phyloP scores from a whole-genome alignment of 2,113 vertebrate genomes.

The Piliocolobus tephrosceles region DNA sequence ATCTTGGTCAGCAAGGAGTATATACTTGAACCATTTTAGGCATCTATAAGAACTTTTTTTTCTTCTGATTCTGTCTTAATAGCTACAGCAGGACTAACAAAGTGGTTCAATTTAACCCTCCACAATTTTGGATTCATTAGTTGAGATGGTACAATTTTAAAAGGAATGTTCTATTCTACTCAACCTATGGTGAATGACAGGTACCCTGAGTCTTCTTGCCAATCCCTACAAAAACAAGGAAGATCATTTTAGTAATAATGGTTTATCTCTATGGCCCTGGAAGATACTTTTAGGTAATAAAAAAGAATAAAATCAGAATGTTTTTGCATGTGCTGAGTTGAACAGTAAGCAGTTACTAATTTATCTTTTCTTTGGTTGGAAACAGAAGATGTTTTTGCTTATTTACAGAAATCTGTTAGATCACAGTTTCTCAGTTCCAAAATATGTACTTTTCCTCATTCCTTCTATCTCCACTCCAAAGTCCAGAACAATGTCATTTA shows the following conservation, averaged over 20 bases:
- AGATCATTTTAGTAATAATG: not conserved
- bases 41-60: not conserved
- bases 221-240: slow-evolving; percentile 13
- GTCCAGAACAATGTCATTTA: slow-evolving; percentile 34
- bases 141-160: not conserved
- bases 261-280: slow-evolving; percentile 17
- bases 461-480: not conserved
- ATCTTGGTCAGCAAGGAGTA: not conserved
- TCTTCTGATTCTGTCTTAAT: not conserved
- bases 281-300: slow-evolving; percentile 1
- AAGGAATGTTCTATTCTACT: not conserved
- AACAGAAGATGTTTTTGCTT: slow-evolving; percentile 16
- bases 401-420: not conserved
- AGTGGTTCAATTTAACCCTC: slow-evolving; percentile 4
- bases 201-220: not conserved
- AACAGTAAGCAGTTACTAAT: slow-evolving; percentile 9
- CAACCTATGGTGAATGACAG: not conserved
- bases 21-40: not conserved
- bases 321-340: not conserved
- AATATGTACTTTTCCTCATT: slow-evolving; percentile 1
- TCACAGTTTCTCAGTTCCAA: slow-evolving; percentile 20
- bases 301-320: not conserved
- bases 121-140: slow-evolving; percentile 2
- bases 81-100: not conserved
- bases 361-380: not conserved